These are phyloP conservation scores for Enteromius fasciolatus DNA, from an alignment of 2,797 vertebrate species.

Conservation along the genomic window DNA sequence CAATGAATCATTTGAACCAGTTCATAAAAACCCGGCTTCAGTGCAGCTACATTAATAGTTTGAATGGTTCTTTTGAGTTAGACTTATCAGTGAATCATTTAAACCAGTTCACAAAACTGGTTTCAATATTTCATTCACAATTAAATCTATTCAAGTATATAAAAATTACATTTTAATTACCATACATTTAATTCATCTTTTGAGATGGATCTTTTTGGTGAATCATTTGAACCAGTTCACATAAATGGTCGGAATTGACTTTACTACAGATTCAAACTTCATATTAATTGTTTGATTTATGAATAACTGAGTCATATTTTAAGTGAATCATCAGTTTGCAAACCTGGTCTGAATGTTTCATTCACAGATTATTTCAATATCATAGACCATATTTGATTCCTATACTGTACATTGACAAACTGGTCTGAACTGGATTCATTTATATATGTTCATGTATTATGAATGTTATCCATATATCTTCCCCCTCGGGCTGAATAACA, in stretches of 20 bases:
- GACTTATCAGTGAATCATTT: background rate
- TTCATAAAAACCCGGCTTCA: background rate
- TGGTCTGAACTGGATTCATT: background rate
- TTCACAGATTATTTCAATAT: background rate
- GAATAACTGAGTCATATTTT: background rate
- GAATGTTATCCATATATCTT: slow-evolving; percentile 14
- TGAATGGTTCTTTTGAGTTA: background rate
- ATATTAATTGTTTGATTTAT: background rate
- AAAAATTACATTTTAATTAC: background rate
- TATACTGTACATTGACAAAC: background rate
- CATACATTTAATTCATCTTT: background rate
- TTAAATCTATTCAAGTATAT: background rate
- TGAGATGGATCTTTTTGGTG: background rate
- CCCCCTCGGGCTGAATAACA: slow-evolving; percentile 14
- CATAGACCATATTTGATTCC: background rate
- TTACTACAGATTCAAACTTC: background rate
- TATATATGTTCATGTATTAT: slow-evolving; percentile 33
- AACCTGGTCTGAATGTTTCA: background rate
- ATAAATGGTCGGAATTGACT: background rate
- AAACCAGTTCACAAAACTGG: background rate
- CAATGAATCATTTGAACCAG: background rate
- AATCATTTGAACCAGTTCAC: background rate
- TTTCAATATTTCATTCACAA: background rate
- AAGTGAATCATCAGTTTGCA: background rate
- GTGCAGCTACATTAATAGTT: background rate